Base-by-base conservation (phyloP, 2,797 vertebrate species). In the Percopsis omiscomaycus region DNA sequence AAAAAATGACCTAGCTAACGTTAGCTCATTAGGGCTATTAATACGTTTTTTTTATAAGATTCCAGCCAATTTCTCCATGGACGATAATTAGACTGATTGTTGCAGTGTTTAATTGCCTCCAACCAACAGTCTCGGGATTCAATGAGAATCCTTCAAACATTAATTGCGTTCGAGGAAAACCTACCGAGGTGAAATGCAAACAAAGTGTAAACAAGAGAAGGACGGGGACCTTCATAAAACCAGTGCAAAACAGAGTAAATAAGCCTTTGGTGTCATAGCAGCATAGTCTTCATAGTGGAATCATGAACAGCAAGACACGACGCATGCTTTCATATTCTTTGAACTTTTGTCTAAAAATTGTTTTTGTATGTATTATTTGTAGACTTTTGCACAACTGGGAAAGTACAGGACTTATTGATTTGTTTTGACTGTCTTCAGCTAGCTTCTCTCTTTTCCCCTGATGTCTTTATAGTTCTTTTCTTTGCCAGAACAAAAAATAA, bases 101-200 rank as follows among this genome's bases (percentile, higher is more conserved):
- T 75, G 68, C 65, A 60, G 49, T 6, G 50, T 85, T 82, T 85
- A 88, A 91, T 86, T 74, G 78, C 62, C 64, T 84, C 75, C 71
- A 73, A 72, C 71, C 1, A 67, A 75, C 76, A 72, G 55, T 48
- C 49, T n/a, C 61, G 48, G 63, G 58, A 58, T 62, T 58, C 4
- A 55, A 55, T 87, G 84, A 85, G 5, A 9, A 51, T 51, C 49
- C 15, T 6, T 37, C 32, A 37, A 37, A 8, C 5, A 37, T 5
- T 37, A 37, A 5, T 37, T 37, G 9, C 32, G 5, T 5, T 37
- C 2, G 32, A 37, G 1, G 32, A 37, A 8, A 8, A 37, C 5
- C 5, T 37, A 15, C 14, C 0, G 0, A 14, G 37, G 32, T 4
- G 55, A 56, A 22, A 29, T 12, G 28, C 10, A 53, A 27, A 53